Evolutionary conservation across 2,797 vertebrate genomes (phyloP), one percentile per base, ranked within the genome.

Genomic region (Anguilla marmorata): DNA sequence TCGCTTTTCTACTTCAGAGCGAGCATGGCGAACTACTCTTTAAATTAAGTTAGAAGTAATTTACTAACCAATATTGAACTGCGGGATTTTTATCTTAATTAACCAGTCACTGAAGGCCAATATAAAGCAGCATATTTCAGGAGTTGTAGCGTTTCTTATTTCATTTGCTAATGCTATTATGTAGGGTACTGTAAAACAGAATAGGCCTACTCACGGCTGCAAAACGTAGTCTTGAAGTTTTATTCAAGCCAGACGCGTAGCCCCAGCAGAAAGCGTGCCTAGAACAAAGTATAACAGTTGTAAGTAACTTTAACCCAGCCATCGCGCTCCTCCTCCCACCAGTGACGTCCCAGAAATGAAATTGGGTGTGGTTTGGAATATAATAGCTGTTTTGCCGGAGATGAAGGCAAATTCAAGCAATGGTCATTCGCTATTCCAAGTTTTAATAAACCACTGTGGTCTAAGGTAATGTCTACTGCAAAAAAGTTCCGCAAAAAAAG

Each of bases 311-410:
- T 33, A 89, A 82, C 88, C 80, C 90, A 88, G 83, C 50, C 14
- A 14, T 88, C 30, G 48, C 90, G 91, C 89, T 92, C 90, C 89
- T 87, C 87, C 90, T 86, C 91, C 88, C 79, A 89, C 87, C 37
- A 52, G 85, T 86, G 89, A 90, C 87, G 85, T 84, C 87, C 50
- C 86, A 88, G 87, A 89, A 87, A 82, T 56, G 37, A 80, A 86
- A 48, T 86, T 92, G 94, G 96, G 95, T 92, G 95, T 94, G 95
- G 94, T 91, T 88, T 91, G 84, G 86, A 90, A 87, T 89, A 90
- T 84, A 88, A 93, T 89, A 87, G 72, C 52, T 87, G 85, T 72
- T 89, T 60, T 89, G 84, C 19, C 45, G 48, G 3, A 86, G 63
- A 76, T 69, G 89, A 76, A 21, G 72, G 21, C 33, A 11, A 89